A percentile compares a stretch with the other conserved stretches of the same genome.
Evolutionary conservation across 2,113 vertebrate species (phyloP).

Genomic region (Xenus cinereus): DNA sequence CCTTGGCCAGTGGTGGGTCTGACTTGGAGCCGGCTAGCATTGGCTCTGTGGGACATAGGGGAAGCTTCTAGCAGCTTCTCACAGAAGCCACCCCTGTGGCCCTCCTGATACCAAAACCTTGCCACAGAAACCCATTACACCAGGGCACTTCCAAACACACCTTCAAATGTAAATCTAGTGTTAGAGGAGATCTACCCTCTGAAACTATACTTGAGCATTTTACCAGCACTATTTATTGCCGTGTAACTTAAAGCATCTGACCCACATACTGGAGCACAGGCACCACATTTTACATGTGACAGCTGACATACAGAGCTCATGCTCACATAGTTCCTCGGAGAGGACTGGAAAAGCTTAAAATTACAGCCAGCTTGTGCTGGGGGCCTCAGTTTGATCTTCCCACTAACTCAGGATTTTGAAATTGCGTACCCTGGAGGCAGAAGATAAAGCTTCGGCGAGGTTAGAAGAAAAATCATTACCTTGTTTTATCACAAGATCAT

Average conservation of each 20-base stretch:
- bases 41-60: background rate
- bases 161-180: background rate
- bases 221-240: background rate
- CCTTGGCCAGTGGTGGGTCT: background rate
- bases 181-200: background rate
- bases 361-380: background rate
- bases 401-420: background rate
- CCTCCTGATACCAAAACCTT: background rate
- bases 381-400: background rate
- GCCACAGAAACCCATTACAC: background rate
- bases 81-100: background rate
- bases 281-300: background rate
- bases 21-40: background rate
- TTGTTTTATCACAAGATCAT: background rate
- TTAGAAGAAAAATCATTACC: background rate
- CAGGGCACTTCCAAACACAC: background rate
- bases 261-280: background rate
- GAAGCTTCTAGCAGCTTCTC: background rate
- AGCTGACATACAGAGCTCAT: background rate
- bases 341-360: background rate
- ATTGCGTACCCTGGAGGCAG: background rate
- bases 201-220: background rate
- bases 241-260: background rate
- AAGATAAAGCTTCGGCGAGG: background rate
- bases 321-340: background rate